Percentiles rank a stretch among this genome's conserved stretches.
Conservation (phyloP, 2,113 vertebrate species). For the Amphilophus citrinellus region DNA sequence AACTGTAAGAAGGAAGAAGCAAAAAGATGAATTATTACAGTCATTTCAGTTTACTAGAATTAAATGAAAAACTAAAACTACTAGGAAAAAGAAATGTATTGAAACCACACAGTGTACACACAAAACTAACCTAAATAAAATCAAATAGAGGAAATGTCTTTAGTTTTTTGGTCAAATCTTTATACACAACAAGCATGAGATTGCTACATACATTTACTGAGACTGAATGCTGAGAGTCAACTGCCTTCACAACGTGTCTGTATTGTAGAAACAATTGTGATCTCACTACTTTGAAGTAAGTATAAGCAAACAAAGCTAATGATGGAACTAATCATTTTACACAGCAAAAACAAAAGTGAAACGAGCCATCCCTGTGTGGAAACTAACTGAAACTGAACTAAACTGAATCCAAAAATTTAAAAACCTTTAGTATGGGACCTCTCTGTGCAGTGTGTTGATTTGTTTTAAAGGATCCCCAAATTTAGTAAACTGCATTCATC, state of each 20-base stretch:
- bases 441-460: no score
- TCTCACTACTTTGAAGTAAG: neutral
- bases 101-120: neutral
- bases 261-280: neutral
- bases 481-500: no score
- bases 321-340: neutral
- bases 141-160: no score
- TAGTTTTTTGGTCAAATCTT: no score
- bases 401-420: neutral
- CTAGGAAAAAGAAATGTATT: neutral
- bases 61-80: neutral
- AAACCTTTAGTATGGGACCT: neutral
- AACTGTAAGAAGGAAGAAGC: conserved; percentile 79
- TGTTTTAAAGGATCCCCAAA: no score
- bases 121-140: neutral
- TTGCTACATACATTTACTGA: neutral
- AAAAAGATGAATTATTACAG: conserved; percentile 26
- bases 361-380: neutral
- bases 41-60: neutral
- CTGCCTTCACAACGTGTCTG: neutral
- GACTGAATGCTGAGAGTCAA: neutral
- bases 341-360: neutral
- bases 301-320: neutral
- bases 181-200: neutral
- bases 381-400: no score